Conservation (phyloP, 2,888 invertebrate species). For the Oegoconia quadripuncta region DNA sequence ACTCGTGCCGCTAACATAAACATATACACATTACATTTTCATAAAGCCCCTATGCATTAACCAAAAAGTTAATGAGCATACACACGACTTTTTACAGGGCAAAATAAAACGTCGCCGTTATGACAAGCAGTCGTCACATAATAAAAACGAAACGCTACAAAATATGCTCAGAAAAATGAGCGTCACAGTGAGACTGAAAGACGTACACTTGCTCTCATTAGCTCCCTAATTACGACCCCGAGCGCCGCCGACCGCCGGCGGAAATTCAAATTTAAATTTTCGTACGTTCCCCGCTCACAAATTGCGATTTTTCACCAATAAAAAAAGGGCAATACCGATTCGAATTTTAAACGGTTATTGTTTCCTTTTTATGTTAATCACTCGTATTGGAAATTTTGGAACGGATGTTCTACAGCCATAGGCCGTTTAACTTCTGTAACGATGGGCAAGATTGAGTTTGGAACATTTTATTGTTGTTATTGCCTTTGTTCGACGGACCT, state of each 20-base stretch:
- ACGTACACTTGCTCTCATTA: constrained; percentile 66
- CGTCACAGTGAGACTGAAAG: constrained; percentile 39
- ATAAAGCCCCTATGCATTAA: constrained; percentile 11
- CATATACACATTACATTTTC: not conserved
- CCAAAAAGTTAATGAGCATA: constrained; percentile 44
- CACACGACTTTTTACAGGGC: constrained; percentile 11
- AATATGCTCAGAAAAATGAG: constrained; percentile 47
- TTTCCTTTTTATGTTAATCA: constrained; percentile 76
- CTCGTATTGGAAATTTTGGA: constrained; percentile 66
- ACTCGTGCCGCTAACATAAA: not conserved
- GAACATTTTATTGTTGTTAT: constrained; percentile 60
- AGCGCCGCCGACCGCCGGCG: constrained; percentile 43
- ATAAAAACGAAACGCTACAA: constrained; percentile 50
- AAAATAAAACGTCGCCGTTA: constrained; percentile 20
- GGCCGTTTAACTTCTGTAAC: constrained; percentile 58
- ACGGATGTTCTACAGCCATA: constrained; percentile 53
- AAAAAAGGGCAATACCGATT: constrained; percentile 62
- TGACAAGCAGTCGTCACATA: constrained; percentile 50
- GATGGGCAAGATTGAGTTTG: constrained; percentile 61
- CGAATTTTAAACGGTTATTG: constrained; percentile 76
- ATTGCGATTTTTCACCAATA: constrained; percentile 70
- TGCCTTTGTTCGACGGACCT: constrained; percentile 47
- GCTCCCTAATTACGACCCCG: constrained; percentile 62
- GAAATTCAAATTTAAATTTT: constrained; percentile 74
- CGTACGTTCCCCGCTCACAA: constrained; percentile 55